Evolutionary conservation across 64 coral and sea anemone genomes (phyloP), one percentile per base, ranked within the genome.

Genomic region (Acropora yongei): DNA sequence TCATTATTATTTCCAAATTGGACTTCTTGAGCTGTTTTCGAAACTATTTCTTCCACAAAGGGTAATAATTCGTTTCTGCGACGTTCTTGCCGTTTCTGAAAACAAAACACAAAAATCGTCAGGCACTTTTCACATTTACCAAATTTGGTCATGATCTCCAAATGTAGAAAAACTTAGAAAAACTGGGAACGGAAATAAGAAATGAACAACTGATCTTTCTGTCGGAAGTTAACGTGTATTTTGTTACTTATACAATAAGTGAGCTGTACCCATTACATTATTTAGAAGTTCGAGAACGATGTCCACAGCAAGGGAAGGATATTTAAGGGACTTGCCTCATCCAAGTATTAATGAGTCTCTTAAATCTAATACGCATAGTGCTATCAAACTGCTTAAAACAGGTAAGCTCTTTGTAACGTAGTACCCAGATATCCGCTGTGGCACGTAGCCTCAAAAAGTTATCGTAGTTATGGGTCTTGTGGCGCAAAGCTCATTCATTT

Each of bases 331-430:
- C 41, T 6, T 97, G n/a, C 82, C 89, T 49, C 81, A 94, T 57
- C 95, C 95, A 58, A 88, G 71, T 80, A 46, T 94, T 43, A 97
- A 94, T 60, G 92, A 97, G 20, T 58, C 79, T 76, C 86, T 97
- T 18, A 97, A 94, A 91, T 90, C 82, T 8, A 97, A 97, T 55
- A 90, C 95, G 44, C 89, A 94, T 39, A 97, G 87, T 76, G 63
- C 88, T 14, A 91, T 94, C 1, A 97, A 97, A 76, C 65, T 97
- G 49, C 88, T 97, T 5, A 97, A 97, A 84, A 97, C 92, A 46
- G 95, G 95, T 97, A 88, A 84, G 83, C 17, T 61, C 17, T 11
- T 83, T 13, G 1, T 72, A 50, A 9, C 51, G 4, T 14, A 66
- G 10, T 13, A 66, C 9, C 13, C 4, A 18, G 47, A 78, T 49